phyloP scores from a whole-genome alignment of 2,113 vertebrate genomes.

The Phylloscopus whistleri region DNA sequence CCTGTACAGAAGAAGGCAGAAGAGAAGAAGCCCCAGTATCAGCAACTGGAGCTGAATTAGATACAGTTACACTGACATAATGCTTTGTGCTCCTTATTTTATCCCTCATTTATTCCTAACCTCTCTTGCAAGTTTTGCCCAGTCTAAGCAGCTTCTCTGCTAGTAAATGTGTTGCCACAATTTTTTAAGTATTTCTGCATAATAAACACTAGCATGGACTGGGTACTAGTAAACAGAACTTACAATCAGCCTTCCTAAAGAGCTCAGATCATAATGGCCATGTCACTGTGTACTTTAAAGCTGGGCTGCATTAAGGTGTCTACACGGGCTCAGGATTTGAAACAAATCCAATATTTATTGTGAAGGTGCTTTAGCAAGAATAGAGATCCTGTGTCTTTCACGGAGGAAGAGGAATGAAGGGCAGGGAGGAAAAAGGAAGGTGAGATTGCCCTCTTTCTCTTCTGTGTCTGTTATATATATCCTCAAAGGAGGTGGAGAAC shows the following conservation, averaged over 20 bases:
- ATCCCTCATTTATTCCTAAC: background rate
- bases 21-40: background rate
- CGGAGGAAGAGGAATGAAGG: background rate
- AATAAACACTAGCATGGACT: background rate
- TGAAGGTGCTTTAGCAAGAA: background rate
- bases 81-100: conserved; percentile 2
- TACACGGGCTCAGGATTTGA: background rate
- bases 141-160: background rate
- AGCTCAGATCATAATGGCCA: background rate
- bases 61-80: background rate
- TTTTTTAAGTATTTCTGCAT: conserved; percentile 10
- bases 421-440: background rate
- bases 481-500: background rate
- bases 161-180: background rate
- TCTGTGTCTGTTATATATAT: background rate
- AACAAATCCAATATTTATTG: background rate
- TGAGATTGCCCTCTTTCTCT: background rate
- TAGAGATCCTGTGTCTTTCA: background rate
- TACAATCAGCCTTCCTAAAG: background rate
- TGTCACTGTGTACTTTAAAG: background rate
- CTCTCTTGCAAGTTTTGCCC: background rate
- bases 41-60: conserved; percentile 8
- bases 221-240: background rate
- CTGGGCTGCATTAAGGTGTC: background rate
- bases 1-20: background rate